Evolutionary conservation across 2,888 invertebrate genomes (phyloP), one percentile per base, ranked within the genome.

Genomic region (Creontiades dilutus): DNA sequence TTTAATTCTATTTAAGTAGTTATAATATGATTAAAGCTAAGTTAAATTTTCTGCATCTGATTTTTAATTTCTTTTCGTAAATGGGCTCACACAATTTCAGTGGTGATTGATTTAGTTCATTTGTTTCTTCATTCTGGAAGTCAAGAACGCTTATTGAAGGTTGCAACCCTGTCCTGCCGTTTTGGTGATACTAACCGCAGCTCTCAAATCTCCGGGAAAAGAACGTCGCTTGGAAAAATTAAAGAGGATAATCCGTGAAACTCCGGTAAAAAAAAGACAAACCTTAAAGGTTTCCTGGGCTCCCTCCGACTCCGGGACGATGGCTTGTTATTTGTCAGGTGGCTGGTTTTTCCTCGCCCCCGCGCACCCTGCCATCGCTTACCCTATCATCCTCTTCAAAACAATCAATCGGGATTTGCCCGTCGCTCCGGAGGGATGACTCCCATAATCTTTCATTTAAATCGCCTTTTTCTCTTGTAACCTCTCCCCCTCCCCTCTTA

Each of bases 301-400:
- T 52, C 82, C 82, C 52, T 48, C 14, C 46, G 82, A 82, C 82
- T 61, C 61, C 85, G 61, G 16, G 57, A 27, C 19, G 85, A 82
- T 82, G 85, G 85, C 68, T 85, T 61, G 85, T 85, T 61, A 85
- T 85, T 85, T 85, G 85, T 85, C 85, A 82, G 85, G 85, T 85
- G 85, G 61, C 68, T 85, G 61, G 9, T 85, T 85, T 85, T 61
- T 85, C 48, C 37, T 80, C 46, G 5, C 80, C 48, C 19, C 80
- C 16, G 11, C 80, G 46, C 3, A 37, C 37, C n/a, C 80, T n/a
- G n/a, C 75, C 75, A 47, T 52, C 55, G 55, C 23, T 84, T 55
- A 19, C 47, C 46, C 37, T 13, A 13, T 28, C 85, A 19, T 37
- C 55, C 68, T 61, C 48, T 57, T 57, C 85, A 68, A 37, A 55